Evolutionary conservation across 2,797 vertebrate species (phyloP).

Genomic region (Halcyon badia): DNA sequence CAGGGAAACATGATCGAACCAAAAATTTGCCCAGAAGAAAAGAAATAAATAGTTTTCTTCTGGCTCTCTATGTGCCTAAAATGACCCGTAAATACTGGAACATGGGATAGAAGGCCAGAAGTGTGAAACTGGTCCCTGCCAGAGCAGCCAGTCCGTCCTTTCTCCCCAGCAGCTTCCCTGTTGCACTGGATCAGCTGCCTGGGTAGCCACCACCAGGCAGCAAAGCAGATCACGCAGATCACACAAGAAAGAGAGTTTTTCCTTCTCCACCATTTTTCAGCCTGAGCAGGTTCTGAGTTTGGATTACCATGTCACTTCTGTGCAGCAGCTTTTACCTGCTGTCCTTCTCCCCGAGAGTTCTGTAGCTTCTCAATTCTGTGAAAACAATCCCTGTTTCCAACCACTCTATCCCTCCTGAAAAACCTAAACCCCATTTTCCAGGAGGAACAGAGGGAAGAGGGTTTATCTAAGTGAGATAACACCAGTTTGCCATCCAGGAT

Average conservation of each 20-base stretch:
- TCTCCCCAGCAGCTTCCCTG: background rate
- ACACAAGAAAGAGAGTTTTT: fast-evolving
- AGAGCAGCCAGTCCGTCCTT: background rate
- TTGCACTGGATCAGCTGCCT: background rate
- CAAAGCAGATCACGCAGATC: background rate
- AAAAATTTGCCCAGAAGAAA: background rate
- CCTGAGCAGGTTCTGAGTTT: background rate
- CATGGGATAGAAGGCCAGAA: background rate
- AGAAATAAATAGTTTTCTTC: background rate
- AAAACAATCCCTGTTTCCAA: background rate
- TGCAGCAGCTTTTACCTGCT: background rate
- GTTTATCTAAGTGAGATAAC: background rate
- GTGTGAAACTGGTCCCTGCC: background rate
- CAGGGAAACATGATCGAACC: background rate
- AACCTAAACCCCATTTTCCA: background rate
- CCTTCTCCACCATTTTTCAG: background rate
- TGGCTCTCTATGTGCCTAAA: background rate
- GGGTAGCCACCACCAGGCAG: fast-evolving
- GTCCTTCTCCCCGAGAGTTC: fast-evolving
- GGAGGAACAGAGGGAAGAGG: background rate
- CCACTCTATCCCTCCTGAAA: background rate
- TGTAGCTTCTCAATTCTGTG: background rate
- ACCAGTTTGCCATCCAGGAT: background rate
- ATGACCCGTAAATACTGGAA: background rate
- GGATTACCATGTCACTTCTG: background rate